Percentiles rank a stretch among this genome's conserved stretches.
phyloP scores from a whole-genome alignment of 2,888 invertebrate species.

The Pomacea canaliculata region DNA sequence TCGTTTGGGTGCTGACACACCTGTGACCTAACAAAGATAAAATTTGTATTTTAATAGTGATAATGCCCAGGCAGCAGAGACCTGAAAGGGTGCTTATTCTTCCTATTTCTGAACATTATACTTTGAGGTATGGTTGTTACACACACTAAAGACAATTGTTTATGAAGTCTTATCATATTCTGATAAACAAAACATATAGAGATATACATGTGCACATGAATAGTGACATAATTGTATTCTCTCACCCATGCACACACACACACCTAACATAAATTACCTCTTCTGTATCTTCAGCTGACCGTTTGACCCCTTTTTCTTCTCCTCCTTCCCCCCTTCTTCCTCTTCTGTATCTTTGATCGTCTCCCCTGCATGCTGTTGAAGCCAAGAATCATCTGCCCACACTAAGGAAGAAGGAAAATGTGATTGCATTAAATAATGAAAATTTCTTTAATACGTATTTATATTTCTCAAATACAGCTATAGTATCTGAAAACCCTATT shows the following conservation, averaged over 20 bases:
- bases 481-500: no score
- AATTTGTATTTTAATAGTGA: no score
- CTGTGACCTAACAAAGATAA: neutral
- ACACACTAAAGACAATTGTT: no score
- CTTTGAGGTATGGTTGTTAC: no score
- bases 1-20: conserved; percentile 58
- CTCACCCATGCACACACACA: no score
- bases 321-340: conserved; percentile 32
- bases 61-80: no score
- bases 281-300: conserved; percentile 52
- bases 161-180: no score
- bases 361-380: conserved; percentile 97
- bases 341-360: conserved; percentile 73
- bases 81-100: no score
- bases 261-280: conserved; percentile 32
- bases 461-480: neutral
- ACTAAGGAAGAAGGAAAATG: conserved; percentile 72
- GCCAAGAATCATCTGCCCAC: conserved; percentile 98
- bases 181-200: no score
- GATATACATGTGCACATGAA: no score
- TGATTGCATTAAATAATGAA: neutral
- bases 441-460: conserved; percentile 11
- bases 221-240: no score
- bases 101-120: no score
- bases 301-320: conserved; percentile 35